Evolutionary conservation across 2,888 invertebrate species (phyloP), one percentile per base, ranked within the genome.

Genomic region (Craniophora ligustri): DNA sequence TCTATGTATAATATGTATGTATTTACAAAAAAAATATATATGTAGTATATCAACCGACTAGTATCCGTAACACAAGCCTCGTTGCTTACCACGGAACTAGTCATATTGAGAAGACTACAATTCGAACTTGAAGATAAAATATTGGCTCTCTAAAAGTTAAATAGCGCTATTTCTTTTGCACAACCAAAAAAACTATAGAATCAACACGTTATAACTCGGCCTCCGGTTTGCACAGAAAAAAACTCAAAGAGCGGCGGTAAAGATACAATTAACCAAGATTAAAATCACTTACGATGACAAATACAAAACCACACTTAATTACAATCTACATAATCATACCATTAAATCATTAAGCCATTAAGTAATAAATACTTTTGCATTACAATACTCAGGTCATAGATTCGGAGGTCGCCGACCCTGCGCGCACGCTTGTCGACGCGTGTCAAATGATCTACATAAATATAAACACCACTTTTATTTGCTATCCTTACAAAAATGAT

Each of bases 371-470:
- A 72, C 60, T 67, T 64, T 48, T 53, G 55, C 59, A 56, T 63
- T 54, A 72, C 67, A 72, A 72, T 72, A 67, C 69, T 81, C 78
- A 82, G 84, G 84, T 84, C 84, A 84, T 70, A 76, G 68, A 81
- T 84, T 78, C 48, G 78, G 78, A 75, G 80, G 80, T 80, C 76
- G 54, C 21, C 63, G 60, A 72, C 69, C 70, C 56, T 66, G 74
- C 73, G 78, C 78, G 62, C 72, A 65, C 77, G 77, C 60, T 75
- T 69, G 59, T 79, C 85, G 83, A 81, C 84, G 85, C 88, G 88
- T 87, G 86, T 81, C 87, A 84, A 81, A 80, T 80, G 75, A 81
- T 81, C 79, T 76, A 78, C 79, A 79, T 77, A 71, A 66, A 72
- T 70, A 68, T 68, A 58, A 42, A 42, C 45, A 65, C 62, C 67